A percentile compares a stretch with the other conserved stretches of the same genome.
These are phyloP conservation scores for Lepus oiostolus DNA, from an alignment of 2,797 vertebrate genomes.

Conservation along the genomic window DNA sequence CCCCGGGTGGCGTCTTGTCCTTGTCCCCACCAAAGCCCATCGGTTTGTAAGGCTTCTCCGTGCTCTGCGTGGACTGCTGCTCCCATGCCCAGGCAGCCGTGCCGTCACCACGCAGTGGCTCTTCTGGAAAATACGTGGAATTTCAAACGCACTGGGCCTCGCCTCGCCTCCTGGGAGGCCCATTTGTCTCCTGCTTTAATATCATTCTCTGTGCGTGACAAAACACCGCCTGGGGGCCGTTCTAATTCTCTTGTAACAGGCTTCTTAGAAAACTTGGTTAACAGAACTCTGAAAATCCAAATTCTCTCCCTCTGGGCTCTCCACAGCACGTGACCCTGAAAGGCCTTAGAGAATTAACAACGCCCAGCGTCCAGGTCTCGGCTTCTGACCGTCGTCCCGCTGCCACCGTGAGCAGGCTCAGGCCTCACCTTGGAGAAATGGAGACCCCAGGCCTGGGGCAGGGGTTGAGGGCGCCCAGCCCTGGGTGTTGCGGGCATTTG, in stretches of 20 bases:
- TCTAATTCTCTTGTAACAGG: conserved; percentile 42
- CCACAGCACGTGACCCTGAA: not conserved
- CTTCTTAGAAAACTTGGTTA: conserved; percentile 24
- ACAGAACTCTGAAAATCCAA: not conserved
- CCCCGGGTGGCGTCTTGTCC: too few relatives aligned
- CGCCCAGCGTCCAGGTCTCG: not conserved
- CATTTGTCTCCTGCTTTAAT: not conserved
- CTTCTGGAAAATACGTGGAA: not conserved
- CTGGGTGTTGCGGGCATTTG: too few relatives aligned
- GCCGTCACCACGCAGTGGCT: not conserved
- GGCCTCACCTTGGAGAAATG: not conserved
- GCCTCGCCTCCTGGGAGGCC: not conserved
- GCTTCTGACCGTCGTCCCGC: not conserved
- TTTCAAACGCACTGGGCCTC: not conserved
- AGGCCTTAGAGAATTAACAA: too few relatives aligned
- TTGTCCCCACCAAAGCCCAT: not conserved
- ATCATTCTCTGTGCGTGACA: not conserved
- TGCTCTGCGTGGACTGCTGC: too few relatives aligned
- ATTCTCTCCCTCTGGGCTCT: not conserved
- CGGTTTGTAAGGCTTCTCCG: too few relatives aligned
- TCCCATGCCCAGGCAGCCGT: too few relatives aligned
- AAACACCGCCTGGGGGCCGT: conserved; percentile 20
- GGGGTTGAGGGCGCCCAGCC: too few relatives aligned
- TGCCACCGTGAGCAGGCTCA: too few relatives aligned
- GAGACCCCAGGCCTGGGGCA: not conserved